Base-by-base conservation (phyloP, 2,888 invertebrate genomes). In the Lathronympha strigana region DNA sequence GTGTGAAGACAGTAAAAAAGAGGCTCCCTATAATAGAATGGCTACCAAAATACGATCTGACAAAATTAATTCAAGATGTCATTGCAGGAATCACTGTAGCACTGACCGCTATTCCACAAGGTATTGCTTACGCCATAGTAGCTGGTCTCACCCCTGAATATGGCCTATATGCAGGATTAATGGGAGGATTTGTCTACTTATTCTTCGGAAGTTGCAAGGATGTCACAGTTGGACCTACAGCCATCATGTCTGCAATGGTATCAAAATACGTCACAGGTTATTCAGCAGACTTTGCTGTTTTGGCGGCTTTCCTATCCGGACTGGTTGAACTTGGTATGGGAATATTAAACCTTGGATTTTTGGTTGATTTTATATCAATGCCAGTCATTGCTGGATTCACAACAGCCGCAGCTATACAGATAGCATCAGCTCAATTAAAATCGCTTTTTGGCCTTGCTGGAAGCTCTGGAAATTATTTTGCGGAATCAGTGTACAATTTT, bases 81-180 rank as follows among this genome's bases (percentile, higher is more conserved):
- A 92, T 97, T 55, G 96, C 97, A 13, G 97, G 97, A 31, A 83
- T 95, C 58, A 95, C 95, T 3, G 95, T 95, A 1, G 94, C 95
- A 13, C 83, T 97, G 3, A 97, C 97, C 0, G 95, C 95, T 13
- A 95, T 97, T 74, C 96, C 97, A 0, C 97, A 97, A 87, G 96
- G 95, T 1, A 96, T 97, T 61, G 97, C 97, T 0, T 96, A 96
- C 76, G 96, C 96, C 0, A 92, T 94, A 3, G 94, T 97, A 1
- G 96, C 96, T 58, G 96, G 96, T 69, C 86, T 95, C 3, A 92
- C 94, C 0, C 92, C 94, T 50, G 88, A 92, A 94, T 96, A 97
- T 88, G 98, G 98, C 5, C 90, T 98, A 0, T 98, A 98, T 81
- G 96, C 97, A 0, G 95, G 97, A 0, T 95, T 98, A 79, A 95